Conservation (phyloP, 2,888 invertebrate species). For the Brenthis ino region DNA sequence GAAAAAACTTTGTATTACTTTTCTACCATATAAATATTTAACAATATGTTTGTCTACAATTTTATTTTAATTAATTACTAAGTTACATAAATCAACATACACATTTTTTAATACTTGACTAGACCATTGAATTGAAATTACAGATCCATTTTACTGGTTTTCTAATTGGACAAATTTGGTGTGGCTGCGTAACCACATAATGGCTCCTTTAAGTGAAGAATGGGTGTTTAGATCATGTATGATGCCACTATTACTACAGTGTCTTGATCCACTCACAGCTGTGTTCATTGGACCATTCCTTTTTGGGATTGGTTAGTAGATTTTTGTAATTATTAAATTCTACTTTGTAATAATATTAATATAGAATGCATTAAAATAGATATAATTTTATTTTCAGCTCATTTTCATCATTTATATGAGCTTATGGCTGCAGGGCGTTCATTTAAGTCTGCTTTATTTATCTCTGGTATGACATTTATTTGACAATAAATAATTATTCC, state of each 20-base stretch:
- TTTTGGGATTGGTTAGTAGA: constrained; percentile 90
- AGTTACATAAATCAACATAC: too few species aligned
- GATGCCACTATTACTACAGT: constrained; percentile 93
- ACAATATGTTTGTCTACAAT: too few species aligned
- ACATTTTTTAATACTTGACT: too few species aligned
- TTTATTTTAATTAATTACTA: too few species aligned
- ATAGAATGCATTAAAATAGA: background rate
- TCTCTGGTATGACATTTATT: constrained; percentile 56
- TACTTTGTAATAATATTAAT: background rate
- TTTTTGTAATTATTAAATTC: background rate
- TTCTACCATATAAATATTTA: too few species aligned
- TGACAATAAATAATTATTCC: background rate
- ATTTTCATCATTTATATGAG: constrained; percentile 95
- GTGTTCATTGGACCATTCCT: constrained; percentile 94
- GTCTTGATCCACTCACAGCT: constrained; percentile 87
- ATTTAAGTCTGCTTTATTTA: constrained; percentile 85
- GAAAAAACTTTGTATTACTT: background rate
- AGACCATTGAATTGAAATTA: constrained; percentile 21
- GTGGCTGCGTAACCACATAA: constrained; percentile 94
- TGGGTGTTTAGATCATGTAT: constrained; percentile 98
- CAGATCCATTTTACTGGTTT: constrained; percentile 88
- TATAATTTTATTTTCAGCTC: constrained; percentile 83
- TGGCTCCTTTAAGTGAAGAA: constrained; percentile 97
- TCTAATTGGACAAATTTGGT: constrained; percentile 87
- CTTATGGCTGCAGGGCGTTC: constrained; percentile 87